Percentiles rank a stretch among this genome's conserved stretches.
Conservation (phyloP, 1,140 invertebrate species). For the Neodiprion virginianus region DNA sequence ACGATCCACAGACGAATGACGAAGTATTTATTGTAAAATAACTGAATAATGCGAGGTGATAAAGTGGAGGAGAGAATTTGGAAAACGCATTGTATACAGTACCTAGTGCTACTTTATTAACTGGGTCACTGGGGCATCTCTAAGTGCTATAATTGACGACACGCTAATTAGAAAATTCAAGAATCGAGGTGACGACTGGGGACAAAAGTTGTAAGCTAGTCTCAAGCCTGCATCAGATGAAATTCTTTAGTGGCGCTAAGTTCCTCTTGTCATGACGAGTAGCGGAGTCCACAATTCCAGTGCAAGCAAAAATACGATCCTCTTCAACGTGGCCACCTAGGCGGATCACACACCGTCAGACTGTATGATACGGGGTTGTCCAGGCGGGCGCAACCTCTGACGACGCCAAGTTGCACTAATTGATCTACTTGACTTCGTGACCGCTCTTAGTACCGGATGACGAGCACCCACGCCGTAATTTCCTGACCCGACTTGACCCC, state of each 20-base stretch:
- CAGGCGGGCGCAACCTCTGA: neutral
- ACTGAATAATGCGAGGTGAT: neutral
- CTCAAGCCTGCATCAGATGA: too few species aligned
- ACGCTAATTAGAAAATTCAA: neutral
- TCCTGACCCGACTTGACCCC: constrained; percentile 15
- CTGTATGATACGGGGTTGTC: neutral
- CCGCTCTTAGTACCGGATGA: constrained; percentile 23
- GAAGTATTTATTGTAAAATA: neutral
- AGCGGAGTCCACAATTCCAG: too few species aligned
- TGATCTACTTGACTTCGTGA: constrained; percentile 55
- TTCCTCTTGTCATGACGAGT: too few species aligned
- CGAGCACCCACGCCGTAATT: neutral
- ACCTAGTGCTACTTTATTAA: neutral
- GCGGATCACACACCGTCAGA: too few species aligned
- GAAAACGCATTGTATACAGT: too few species aligned
- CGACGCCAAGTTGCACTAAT: constrained; percentile 44
- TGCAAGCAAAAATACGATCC: too few species aligned
- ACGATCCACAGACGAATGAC: neutral
- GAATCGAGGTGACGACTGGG: neutral
- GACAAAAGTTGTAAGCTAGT: neutral
- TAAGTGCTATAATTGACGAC: neutral
- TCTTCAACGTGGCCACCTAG: too few species aligned
- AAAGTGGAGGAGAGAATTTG: neutral
- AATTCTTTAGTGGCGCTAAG: too few species aligned
- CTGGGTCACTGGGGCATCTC: neutral